Conservation (phyloP, 2,113 vertebrate species). For the Notarius quadriscutis region DNA sequence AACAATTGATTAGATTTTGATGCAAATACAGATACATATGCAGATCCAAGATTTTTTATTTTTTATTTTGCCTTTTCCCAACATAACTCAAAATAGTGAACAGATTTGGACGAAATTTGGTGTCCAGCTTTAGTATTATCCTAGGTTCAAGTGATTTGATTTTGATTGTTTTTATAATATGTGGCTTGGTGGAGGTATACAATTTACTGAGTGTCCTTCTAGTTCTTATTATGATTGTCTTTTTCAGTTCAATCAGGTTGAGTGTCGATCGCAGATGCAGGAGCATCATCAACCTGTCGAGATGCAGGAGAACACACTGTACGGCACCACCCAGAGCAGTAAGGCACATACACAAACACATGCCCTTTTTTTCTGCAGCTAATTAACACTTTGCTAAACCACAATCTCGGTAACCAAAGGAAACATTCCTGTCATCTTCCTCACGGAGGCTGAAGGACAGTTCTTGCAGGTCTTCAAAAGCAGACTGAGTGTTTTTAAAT, state of each 20-base stretch:
- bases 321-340: conserved; percentile 67
- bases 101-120: too few relatives aligned
- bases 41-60: too few relatives aligned
- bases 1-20: too few relatives aligned
- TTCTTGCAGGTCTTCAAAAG: neutral
- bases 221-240: neutral
- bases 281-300: conserved; percentile 31
- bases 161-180: too few relatives aligned
- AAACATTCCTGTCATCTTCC: too few relatives aligned
- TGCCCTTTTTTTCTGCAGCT: neutral
- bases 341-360: conserved; percentile 39
- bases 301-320: conserved; percentile 79
- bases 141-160: too few relatives aligned
- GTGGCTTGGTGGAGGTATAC: too few relatives aligned
- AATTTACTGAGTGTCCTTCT: too few relatives aligned
- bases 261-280: conserved; percentile 38
- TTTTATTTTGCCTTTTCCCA: too few relatives aligned
- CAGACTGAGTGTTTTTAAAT: neutral
- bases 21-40: too few relatives aligned
- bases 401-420: neutral
- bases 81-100: too few relatives aligned
- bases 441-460: neutral
- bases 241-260: conserved; percentile 64
- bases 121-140: too few relatives aligned
- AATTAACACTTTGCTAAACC: neutral